Evolutionary conservation across 1,140 invertebrate genomes (phyloP), one percentile per base, ranked within the genome.

Genomic region (Grapholita molesta): DNA sequence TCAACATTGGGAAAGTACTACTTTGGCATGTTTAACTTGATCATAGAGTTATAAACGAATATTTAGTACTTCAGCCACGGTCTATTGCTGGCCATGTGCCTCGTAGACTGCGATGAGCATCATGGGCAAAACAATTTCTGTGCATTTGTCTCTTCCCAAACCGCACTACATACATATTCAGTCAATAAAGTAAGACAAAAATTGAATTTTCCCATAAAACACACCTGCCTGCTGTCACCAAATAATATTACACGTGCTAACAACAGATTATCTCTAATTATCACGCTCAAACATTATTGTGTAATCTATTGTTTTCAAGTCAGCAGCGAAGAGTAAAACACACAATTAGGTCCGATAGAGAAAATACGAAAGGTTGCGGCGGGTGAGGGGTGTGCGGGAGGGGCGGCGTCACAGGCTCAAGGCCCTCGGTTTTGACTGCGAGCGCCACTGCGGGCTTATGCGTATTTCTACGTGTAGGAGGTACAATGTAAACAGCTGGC

Each of bases 381-480:
- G 77, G 64, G 66, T 64, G 66, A 53, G 25, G 3, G 67, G 66
- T 48, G 42, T 7, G 42, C 70, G 23, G 65, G 66, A 74, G 65
- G 69, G 42, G 71, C 67, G 61, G 64, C 15, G 67, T 66, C 66
- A 61, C 48, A 69, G 67, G 70, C 72, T 75, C 79, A 83, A 84
- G 81, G 81, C 81, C 82, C 72, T 73, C 35, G 68, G 77, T 77
- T 79, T 72, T 74, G 69, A 33, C 24, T 61, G 55, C 24, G 67
- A 64, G 23, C 76, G 82, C 72, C 83, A 83, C 77, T 85, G 83
- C 83, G 82, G 80, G 71, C 52, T 75, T 80, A 82, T 84, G 83
- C 83, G 83, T 85, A 82, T 74, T 80, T 81, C 79, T 74, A 81
- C 74, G 71, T 74, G 70, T 78, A 75, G 48, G 70, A 21, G n/a